These are phyloP conservation scores for Megamerina dolium DNA, from an alignment of 2,888 invertebrate species.

Conservation along the genomic window DNA sequence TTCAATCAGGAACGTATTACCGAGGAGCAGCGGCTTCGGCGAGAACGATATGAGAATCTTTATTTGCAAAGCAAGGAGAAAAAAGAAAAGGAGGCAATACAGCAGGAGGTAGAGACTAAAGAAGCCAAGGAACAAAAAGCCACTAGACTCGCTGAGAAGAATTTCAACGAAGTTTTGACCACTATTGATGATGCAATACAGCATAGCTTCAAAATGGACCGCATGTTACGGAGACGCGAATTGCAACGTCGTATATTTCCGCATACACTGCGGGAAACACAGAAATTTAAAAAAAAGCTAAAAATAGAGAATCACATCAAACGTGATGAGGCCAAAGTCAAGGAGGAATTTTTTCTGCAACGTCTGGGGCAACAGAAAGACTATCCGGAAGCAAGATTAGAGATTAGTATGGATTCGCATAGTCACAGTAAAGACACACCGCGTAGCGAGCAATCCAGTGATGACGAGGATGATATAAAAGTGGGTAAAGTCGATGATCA, in stretches of 20 bases:
- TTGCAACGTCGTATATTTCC: conserved; percentile 33
- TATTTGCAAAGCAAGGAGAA: conserved; percentile 29
- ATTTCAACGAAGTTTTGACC: conserved; percentile 25
- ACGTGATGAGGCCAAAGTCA: conserved; percentile 33
- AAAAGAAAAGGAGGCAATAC: conserved; percentile 2
- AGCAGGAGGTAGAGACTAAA: conserved; percentile 15
- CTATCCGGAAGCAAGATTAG: conserved; percentile 29
- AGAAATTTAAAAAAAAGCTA: conserved; percentile 30
- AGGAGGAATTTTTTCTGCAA: conserved; percentile 31
- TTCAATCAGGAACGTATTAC: conserved; percentile 25
- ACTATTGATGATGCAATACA: conserved; percentile 33
- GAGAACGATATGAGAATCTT: conserved; percentile 36
- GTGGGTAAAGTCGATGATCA: conserved; percentile 37
- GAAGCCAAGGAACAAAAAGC: conserved; percentile 20
- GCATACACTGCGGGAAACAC: conserved; percentile 37
- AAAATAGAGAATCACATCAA: conserved; percentile 32
- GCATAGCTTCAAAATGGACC: conserved; percentile 27
- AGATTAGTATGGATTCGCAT: conserved; percentile 30
- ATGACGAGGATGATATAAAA: conserved; percentile 40
- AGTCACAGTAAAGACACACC: conserved; percentile 22
- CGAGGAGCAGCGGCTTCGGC: conserved; percentile 27
- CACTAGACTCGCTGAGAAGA: conserved; percentile 27
- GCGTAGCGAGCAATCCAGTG: conserved; percentile 37
- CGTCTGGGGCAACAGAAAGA: conserved; percentile 29
- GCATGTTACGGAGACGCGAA: conserved; percentile 22